A percentile compares a stretch with the other conserved stretches of the same genome.
These are phyloP conservation scores for Athalia circularis DNA, from an alignment of 2,888 invertebrate genomes.

Conservation along the genomic window DNA sequence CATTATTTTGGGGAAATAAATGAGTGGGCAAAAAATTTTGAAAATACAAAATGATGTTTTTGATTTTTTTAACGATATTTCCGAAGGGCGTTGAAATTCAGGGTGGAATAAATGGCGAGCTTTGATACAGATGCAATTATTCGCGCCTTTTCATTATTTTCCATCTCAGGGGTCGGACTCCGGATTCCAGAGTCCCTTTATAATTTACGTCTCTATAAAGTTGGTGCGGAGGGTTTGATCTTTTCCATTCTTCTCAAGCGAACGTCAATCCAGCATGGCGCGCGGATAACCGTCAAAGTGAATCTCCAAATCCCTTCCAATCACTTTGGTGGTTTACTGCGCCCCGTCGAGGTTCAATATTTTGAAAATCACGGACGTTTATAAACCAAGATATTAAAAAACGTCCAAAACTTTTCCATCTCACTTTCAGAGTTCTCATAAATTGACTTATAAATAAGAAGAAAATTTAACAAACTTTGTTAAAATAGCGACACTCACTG, in stretches of 20 bases:
- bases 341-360: neutral
- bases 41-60: too few species aligned
- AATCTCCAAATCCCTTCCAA: constrained; percentile 24
- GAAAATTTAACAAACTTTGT: constrained; percentile 15
- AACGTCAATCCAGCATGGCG: neutral
- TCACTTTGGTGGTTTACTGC: neutral
- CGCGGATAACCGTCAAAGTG: neutral
- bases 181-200: constrained; percentile 9
- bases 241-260: constrained; percentile 21
- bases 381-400: constrained; percentile 14
- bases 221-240: constrained; percentile 13
- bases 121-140: neutral
- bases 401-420: neutral
- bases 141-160: neutral
- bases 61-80: too few species aligned
- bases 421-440: neutral
- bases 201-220: constrained; percentile 14
- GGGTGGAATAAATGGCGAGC: constrained; percentile 26
- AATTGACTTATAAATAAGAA: constrained; percentile 25
- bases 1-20: too few species aligned
- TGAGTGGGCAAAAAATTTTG: too few species aligned
- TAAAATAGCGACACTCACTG: neutral
- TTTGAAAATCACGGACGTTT: neutral
- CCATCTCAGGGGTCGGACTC: neutral
- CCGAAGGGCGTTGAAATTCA: constrained; percentile 2